Evolutionary conservation across 2,888 invertebrate species (phyloP).

Genomic region (Thera obeliscata): DNA sequence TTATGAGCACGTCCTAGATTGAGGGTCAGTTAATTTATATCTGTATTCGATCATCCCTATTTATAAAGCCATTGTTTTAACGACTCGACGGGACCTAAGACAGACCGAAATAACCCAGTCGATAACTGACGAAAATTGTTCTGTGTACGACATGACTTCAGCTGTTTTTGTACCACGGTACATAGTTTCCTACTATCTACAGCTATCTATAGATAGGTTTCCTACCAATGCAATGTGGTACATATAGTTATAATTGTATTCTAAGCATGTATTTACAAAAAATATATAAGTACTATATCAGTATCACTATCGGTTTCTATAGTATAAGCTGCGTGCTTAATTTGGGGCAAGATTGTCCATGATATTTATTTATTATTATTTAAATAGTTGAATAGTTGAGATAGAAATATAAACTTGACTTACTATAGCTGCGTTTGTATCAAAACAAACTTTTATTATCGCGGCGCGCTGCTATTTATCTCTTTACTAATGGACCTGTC

Average conservation of each 20-base stretch:
- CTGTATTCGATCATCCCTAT: constrained; percentile 26
- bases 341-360: not conserved
- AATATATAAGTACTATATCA: too few relatives aligned
- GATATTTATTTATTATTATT: not conserved
- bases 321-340: too few relatives aligned
- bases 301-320: too few relatives aligned
- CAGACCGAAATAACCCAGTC: constrained; percentile 14
- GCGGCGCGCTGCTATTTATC: constrained; percentile 10
- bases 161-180: too few relatives aligned
- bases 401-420: too few relatives aligned
- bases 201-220: too few relatives aligned
- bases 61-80: constrained; percentile 30
- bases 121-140: not conserved
- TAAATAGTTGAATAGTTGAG: not conserved
- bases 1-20: constrained; percentile 3
- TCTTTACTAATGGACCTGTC: constrained; percentile 32
- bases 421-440: not conserved
- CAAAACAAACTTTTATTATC: constrained; percentile 5
- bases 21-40: constrained; percentile 17
- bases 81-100: not conserved
- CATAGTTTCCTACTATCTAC: too few relatives aligned
- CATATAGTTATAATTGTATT: too few relatives aligned
- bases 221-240: too few relatives aligned
- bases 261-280: too few relatives aligned
- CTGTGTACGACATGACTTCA: too few relatives aligned